Evolutionary conservation across 2,888 invertebrate species (phyloP).

Genomic region (Melanostoma mellinum): DNA sequence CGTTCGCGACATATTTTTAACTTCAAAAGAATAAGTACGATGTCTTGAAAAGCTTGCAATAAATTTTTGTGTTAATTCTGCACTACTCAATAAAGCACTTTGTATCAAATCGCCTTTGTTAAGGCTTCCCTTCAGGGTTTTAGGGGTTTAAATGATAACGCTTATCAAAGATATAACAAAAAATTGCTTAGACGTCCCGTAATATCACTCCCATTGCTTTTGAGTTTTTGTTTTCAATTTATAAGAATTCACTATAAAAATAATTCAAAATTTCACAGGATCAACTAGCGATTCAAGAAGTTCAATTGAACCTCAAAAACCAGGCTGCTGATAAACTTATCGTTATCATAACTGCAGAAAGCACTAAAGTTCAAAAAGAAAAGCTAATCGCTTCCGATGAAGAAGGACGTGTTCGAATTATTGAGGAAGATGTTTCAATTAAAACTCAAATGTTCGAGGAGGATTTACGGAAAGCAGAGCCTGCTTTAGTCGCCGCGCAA

Average conservation of each 20-base stretch:
- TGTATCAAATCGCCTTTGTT: too few species aligned
- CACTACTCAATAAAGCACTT: too few species aligned
- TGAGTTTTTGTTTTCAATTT: not conserved
- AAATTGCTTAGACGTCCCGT: too few species aligned
- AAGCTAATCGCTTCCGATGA: conserved; percentile 92
- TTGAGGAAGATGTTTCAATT: conserved; percentile 93
- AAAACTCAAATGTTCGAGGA: conserved; percentile 94
- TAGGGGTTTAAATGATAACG: too few species aligned
- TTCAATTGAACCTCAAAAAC: conserved; percentile 93
- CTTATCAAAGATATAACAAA: too few species aligned
- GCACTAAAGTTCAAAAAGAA: conserved; percentile 94
- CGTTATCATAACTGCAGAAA: conserved; percentile 93
- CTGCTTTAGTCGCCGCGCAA: conserved; percentile 94
- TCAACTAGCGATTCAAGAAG: conserved; percentile 87
- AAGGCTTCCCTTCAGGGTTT: too few species aligned
- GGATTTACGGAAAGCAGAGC: conserved; percentile 95
- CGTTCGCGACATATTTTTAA: too few species aligned
- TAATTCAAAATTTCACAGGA: conserved; percentile 74
- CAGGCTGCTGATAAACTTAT: conserved; percentile 95
- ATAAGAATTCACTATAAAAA: too few species aligned
- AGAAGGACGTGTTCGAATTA: conserved; percentile 94
- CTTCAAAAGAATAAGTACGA: too few species aligned
- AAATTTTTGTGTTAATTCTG: too few species aligned
- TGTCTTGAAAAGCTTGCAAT: too few species aligned
- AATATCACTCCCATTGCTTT: not conserved